These are phyloP conservation scores for Steatornis caripensis DNA, from an alignment of 2,113 vertebrate species.

Conservation along the genomic window DNA sequence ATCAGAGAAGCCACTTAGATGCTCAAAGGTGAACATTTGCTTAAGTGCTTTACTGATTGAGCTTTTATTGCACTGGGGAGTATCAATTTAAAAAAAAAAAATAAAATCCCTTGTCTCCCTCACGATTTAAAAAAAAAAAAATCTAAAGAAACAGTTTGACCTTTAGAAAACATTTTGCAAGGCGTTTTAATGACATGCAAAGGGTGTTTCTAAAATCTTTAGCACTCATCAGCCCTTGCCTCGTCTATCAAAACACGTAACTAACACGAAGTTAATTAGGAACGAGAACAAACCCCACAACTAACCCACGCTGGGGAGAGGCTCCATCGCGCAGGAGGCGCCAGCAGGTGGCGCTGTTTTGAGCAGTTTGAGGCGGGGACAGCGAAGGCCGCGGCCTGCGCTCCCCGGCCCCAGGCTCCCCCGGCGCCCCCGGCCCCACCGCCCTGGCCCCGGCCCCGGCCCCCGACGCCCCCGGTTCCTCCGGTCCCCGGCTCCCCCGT, in stretches of 20 bases:
- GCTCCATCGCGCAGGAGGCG: not conserved
- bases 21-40: not conserved
- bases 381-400: not conserved
- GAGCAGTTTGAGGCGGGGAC: not conserved
- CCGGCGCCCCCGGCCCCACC: no score
- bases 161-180: not conserved
- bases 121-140: not conserved
- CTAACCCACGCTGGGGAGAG: accelerated
- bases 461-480: no score
- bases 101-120: not conserved
- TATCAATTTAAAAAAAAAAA: not conserved
- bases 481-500: no score
- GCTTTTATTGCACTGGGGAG: not conserved
- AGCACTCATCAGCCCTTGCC: not conserved
- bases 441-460: not conserved
- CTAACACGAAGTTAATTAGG: not conserved
- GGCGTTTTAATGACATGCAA: not conserved
- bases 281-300: not conserved
- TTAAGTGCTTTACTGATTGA: constrained; percentile 38
- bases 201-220: not conserved
- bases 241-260: not conserved
- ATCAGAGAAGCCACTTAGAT: not conserved
- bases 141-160: not conserved
- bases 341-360: constrained; percentile 50
- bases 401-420: not conserved